Conservation (phyloP, 2,888 invertebrate species). For the Cryptocephalus primarius region DNA sequence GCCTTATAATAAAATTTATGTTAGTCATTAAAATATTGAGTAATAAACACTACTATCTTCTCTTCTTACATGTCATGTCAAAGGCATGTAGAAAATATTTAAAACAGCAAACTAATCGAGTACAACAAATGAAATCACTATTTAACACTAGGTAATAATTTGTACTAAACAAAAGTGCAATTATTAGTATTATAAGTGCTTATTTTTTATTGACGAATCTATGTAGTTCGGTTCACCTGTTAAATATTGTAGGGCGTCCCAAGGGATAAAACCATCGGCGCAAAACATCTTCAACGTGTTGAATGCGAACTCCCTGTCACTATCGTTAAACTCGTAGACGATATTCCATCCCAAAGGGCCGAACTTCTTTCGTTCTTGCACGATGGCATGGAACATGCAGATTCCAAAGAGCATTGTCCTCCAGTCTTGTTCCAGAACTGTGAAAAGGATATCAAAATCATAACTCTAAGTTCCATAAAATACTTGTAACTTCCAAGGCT, state of each 20-base stretch:
- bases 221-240: too few species aligned
- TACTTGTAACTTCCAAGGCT: too few species aligned
- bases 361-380: conserved; percentile 88
- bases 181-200: too few species aligned
- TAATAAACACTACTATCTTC: too few species aligned
- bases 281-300: conserved; percentile 81
- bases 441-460: conserved; percentile 6
- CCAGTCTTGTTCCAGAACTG: conserved; percentile 57
- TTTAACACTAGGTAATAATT: too few species aligned
- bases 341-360: conserved; percentile 91
- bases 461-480: too few species aligned
- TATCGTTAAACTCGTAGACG: conserved; percentile 85
- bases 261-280: conserved; percentile 55
- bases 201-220: background rate
- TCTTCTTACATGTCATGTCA: too few species aligned
- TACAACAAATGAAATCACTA: too few species aligned
- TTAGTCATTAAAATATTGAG: background rate
- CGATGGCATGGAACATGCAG: conserved; percentile 87
- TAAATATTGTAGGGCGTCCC: conserved; percentile 84
- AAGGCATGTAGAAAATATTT: too few species aligned
- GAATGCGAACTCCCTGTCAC: conserved; percentile 82
- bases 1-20: conserved; percentile 41
- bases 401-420: conserved; percentile 66
- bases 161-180: too few species aligned
- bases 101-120: background rate